Percentiles rank a stretch among this genome's conserved stretches.
phyloP scores from a whole-genome alignment of 1,140 invertebrate genomes.

The Drosophila kikkawai region DNA sequence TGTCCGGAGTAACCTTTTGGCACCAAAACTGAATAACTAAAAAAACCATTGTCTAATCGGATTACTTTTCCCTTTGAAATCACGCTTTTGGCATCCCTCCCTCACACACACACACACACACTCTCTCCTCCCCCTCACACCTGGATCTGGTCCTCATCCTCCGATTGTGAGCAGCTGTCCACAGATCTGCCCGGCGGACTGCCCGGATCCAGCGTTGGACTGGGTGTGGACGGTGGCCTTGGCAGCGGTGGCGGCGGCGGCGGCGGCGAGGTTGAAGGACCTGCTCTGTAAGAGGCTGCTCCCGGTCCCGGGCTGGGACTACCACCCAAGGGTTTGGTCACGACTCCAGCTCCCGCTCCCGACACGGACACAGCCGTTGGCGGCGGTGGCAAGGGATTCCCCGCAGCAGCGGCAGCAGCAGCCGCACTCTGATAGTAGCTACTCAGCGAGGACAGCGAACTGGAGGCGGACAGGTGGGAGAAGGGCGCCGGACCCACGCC shows the following conservation, averaged over 20 bases:
- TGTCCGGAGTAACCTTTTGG: constrained; percentile 4
- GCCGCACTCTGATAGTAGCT: constrained; percentile 83
- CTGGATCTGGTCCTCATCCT: constrained; percentile 84
- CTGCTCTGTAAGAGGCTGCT: constrained; percentile 8
- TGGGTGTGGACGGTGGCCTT: constrained; percentile 77
- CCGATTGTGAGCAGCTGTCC: constrained; percentile 81
- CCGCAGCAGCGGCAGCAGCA: constrained; percentile 63
- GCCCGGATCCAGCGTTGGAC: constrained; percentile 83
- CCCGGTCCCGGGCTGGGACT: constrained; percentile 9
- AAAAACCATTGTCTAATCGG: too few species aligned
- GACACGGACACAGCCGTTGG: neutral
- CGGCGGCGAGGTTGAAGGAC: constrained; percentile 39
- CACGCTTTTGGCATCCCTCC: neutral
- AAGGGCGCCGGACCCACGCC: constrained; percentile 69
- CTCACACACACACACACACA: neutral
- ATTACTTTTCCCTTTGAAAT: neutral
- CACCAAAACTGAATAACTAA: neutral
- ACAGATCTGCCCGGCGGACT: constrained; percentile 83
- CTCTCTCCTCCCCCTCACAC: constrained; percentile 51
- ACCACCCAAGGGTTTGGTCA: constrained; percentile 5
- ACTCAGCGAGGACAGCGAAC: constrained; percentile 83
- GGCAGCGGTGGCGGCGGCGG: constrained; percentile 46
- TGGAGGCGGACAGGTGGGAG: constrained; percentile 83
- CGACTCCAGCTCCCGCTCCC: neutral
- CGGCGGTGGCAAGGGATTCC: constrained; percentile 18